phyloP scores from a whole-genome alignment of 2,797 vertebrate species.

The Zalophus californianus region DNA sequence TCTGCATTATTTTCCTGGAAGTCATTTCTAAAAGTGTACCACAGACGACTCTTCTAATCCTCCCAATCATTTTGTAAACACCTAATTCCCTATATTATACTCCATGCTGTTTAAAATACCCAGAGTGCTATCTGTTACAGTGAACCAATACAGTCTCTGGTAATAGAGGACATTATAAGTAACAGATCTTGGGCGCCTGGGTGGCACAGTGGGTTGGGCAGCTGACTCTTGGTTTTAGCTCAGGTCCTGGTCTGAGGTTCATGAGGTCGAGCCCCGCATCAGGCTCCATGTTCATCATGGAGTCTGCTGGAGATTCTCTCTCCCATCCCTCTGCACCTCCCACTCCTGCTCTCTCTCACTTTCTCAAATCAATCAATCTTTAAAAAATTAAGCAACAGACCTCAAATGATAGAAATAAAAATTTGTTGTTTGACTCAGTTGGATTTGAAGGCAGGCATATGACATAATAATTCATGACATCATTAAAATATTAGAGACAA shows the following conservation, averaged over 20 bases:
- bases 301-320: no score
- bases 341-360: neutral
- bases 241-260: neutral
- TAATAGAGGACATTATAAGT: neutral
- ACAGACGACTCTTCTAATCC: neutral
- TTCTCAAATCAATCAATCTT: no score
- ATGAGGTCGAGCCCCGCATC: neutral
- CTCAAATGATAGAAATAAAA: neutral
- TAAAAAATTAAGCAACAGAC: neutral
- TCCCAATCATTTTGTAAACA: neutral
- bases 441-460: neutral
- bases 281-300: neutral
- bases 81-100: neutral
- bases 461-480: neutral
- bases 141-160: neutral
- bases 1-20: neutral
- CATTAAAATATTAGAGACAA: slow-evolving; percentile 35
- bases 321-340: no score
- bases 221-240: neutral
- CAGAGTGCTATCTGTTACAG: neutral
- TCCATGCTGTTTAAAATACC: neutral
- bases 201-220: neutral
- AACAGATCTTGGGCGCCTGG: neutral
- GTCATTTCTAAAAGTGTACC: neutral
- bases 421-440: slow-evolving; percentile 4